Conservation (phyloP, 2,113 vertebrate genomes). For the Muntiacus reevesi region DNA sequence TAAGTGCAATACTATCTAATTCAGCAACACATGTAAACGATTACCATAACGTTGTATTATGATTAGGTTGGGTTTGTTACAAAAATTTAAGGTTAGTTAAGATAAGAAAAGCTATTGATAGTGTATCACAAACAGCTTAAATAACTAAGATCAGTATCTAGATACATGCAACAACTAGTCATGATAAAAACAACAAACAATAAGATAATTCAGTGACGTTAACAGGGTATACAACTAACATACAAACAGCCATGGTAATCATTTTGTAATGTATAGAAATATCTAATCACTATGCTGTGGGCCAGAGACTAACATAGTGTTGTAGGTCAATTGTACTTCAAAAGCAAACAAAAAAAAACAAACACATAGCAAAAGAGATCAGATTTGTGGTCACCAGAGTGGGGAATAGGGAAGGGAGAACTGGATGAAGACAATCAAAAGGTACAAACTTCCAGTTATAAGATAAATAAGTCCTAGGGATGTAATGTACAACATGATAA, state of each 20-base stretch:
- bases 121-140: neutral
- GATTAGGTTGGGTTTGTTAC: neutral
- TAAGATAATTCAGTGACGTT: neutral
- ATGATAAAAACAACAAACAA: constrained; percentile 2
- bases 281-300: neutral
- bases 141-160: neutral
- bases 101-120: neutral
- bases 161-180: neutral
- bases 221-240: neutral
- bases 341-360: neutral
- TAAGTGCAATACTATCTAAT: constrained; percentile 6
- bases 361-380: neutral
- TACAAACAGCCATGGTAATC: neutral
- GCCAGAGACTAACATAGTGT: neutral
- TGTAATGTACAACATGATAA: neutral
- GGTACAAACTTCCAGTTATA: neutral
- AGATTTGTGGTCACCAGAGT: neutral
- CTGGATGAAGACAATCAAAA: neutral
- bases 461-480: neutral
- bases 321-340: neutral
- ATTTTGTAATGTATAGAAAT: neutral
- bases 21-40: neutral
- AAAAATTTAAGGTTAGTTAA: constrained; percentile 16
- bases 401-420: neutral
- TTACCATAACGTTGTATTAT: neutral